These are phyloP conservation scores for Drosophila fungiperda DNA, from an alignment of 2,888 invertebrate species.

Conservation along the genomic window DNA sequence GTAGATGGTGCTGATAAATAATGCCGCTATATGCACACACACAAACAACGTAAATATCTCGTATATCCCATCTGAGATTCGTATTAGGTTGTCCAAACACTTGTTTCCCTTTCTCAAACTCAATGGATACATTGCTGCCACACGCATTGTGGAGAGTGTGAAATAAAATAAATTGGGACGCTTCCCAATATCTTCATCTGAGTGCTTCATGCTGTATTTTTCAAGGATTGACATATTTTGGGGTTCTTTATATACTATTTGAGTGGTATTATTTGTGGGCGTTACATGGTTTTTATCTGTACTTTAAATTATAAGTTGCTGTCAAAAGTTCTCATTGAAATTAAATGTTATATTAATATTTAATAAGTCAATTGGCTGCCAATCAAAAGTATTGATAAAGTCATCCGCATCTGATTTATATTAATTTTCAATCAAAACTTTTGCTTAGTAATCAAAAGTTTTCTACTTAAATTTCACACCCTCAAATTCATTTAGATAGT, in stretches of 20 bases:
- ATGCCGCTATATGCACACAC: constrained; percentile 62
- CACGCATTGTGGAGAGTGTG: constrained; percentile 61
- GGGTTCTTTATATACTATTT: constrained; percentile 40
- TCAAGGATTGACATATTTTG: not conserved
- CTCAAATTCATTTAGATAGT: not conserved
- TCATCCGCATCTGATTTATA: constrained; percentile 22
- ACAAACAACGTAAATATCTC: constrained; percentile 72
- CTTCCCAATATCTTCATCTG: not conserved
- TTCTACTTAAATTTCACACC: not conserved
- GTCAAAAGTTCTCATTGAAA: constrained; percentile 5
- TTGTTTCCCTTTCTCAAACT: constrained; percentile 7
- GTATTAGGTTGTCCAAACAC: not conserved
- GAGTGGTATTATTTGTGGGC: no score
- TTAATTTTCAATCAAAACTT: constrained; percentile 10
- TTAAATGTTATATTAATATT: constrained; percentile 43
- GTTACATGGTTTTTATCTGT: not conserved
- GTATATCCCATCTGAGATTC: constrained; percentile 26
- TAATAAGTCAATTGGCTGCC: constrained; percentile 21
- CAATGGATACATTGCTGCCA: constrained; percentile 68
- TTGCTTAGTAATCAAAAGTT: not conserved
- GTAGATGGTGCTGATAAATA: constrained; percentile 74
- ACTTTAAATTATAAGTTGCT: constrained; percentile 27
- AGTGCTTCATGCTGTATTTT: constrained; percentile 14
- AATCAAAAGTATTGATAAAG: constrained; percentile 6
- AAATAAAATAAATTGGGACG: constrained; percentile 74